Evolutionary conservation across 1,140 invertebrate species (phyloP), one percentile per base, ranked within the genome.

Genomic region (Rhysida immarginata): DNA sequence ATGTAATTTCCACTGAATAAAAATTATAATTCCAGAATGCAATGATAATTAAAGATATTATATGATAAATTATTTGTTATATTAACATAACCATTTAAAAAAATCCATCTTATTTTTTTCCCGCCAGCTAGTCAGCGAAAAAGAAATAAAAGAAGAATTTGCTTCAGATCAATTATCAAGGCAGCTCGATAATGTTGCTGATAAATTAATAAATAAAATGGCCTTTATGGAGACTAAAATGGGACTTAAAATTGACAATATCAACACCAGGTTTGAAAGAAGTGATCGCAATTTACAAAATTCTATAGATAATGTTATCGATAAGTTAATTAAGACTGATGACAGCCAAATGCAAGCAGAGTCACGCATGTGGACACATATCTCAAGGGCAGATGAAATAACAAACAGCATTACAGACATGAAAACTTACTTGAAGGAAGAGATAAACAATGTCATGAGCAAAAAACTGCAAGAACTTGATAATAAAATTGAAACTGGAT

Each of bases 81-180:
- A n/a, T n/a, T n/a, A n/a, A n/a, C n/a, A n/a, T n/a, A n/a, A n/a
- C n/a, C n/a, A n/a, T n/a, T n/a, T n/a, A n/a, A n/a, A n/a, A 35
- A 35, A 8, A 8, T 35, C 29, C 16, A 16, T 35, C 29, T 52
- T 52, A 11, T 26, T 52, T 52, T 26, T 35, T 20, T 52, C 16
- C 2, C 46, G 27, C 8, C 53, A 61, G 60, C 26, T 14, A 1
- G 35, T 64, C 1, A 57, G 51, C 11, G 53, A 55, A n/a, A 66
- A 67, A 57, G 63, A 69, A 51, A 67, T 70, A 35, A 71, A 70
- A 59, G 66, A 71, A 50, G 71, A 74, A 49, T 60, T 73, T n/a
- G 59, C 63, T 0, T 65, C 58, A 20, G 72, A 71, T 1, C 68
- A 72, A 45, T 48, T 71, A 2, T 55, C 60, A 20, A 63, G 68